Percentiles rank a stretch among this genome's conserved stretches.
These are phyloP conservation scores for Bombus waltoni DNA, from an alignment of 1,140 invertebrate species.

Conservation along the genomic window DNA sequence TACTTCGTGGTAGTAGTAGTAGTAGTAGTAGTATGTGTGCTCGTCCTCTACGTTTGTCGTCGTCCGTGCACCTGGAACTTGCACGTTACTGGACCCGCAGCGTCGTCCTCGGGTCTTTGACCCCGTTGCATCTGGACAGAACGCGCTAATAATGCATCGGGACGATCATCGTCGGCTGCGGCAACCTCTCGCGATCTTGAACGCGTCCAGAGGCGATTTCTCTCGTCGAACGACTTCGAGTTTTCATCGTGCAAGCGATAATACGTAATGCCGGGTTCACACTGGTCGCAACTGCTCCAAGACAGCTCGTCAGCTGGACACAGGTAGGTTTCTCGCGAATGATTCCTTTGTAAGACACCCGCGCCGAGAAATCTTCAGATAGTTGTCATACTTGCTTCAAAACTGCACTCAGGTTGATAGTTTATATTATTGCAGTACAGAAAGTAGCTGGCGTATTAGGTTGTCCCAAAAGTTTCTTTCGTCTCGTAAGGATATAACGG, in stretches of 20 bases:
- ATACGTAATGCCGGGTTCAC: neutral
- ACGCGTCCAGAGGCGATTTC: neutral
- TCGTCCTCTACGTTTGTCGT: conserved; percentile 1
- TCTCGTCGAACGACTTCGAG: neutral
- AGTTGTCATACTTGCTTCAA: too few relatives aligned
- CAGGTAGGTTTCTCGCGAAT: neutral
- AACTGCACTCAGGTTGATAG: too few relatives aligned
- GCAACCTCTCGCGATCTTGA: neutral
- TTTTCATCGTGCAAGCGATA: neutral
- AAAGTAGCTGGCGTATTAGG: too few relatives aligned
- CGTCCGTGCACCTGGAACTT: conserved; percentile 54
- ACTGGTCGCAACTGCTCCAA: neutral
- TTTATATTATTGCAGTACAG: too few relatives aligned
- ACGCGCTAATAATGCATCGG: conserved; percentile 40
- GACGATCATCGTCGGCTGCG: conserved; percentile 1
- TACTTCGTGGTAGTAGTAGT: neutral
- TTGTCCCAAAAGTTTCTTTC: too few relatives aligned
- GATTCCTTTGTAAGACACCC: too few relatives aligned
- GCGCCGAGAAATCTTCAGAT: too few relatives aligned
- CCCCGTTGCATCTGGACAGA: conserved; percentile 46
- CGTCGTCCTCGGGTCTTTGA: conserved; percentile 58
- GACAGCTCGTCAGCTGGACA: neutral
- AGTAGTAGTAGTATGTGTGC: neutral
- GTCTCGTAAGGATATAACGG: too few relatives aligned
- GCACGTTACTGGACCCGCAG: conserved; percentile 47